Conservation (phyloP, 2,888 invertebrate species). For the Drosophila neotestacea region DNA sequence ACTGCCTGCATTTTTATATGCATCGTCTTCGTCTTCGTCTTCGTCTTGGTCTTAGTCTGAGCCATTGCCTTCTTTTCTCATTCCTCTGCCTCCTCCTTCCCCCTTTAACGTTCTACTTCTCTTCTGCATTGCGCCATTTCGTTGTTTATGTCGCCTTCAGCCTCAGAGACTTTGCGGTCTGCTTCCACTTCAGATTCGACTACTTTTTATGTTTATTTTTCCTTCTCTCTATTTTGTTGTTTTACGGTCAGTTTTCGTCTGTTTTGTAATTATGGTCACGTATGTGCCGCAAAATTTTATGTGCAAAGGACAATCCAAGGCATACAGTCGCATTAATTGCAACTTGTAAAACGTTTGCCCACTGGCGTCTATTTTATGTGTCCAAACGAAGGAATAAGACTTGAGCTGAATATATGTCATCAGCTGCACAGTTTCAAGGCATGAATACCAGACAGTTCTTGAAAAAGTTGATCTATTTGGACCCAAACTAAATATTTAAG, state of each 20-base stretch:
- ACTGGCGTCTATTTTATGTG: constrained; percentile 29
- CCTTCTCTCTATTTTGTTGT: constrained; percentile 23
- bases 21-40: constrained; percentile 13
- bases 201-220: constrained; percentile 45
- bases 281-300: constrained; percentile 72
- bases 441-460: background rate
- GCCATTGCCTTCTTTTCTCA: background rate
- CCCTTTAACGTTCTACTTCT: background rate
- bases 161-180: constrained; percentile 31
- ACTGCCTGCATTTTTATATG: constrained; percentile 60
- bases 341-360: constrained; percentile 56
- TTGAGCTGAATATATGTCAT: constrained; percentile 33
- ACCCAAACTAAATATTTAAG: no score
- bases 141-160: constrained; percentile 49
- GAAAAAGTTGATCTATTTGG: background rate
- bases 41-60: constrained; percentile 9
- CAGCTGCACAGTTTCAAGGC: constrained; percentile 5
- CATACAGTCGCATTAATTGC: constrained; percentile 61
- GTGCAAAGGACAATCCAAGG: constrained; percentile 38
- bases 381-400: constrained; percentile 7
- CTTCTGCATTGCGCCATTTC: constrained; percentile 61
- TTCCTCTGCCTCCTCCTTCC: background rate
- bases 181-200: constrained; percentile 47
- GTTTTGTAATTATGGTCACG: constrained; percentile 72
- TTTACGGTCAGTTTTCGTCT: constrained; percentile 61